These are phyloP conservation scores for Carettochelys insculpta DNA, from an alignment of 2,113 vertebrate species.

Conservation along the genomic window DNA sequence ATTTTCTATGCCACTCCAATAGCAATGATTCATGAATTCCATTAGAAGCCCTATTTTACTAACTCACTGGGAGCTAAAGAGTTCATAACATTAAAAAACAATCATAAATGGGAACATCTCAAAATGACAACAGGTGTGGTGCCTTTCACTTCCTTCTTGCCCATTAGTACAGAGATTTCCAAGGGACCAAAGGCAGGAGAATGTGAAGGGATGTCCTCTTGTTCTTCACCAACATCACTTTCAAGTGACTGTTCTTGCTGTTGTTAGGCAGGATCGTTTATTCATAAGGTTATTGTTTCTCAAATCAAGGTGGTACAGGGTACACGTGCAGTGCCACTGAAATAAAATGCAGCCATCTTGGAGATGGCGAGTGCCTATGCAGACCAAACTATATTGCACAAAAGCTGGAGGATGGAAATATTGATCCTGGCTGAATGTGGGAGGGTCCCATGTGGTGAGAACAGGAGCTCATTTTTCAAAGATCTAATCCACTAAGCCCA, in stretches of 20 bases:
- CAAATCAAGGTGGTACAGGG: neutral
- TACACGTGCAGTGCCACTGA: rapidly evolving
- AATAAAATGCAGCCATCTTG: neutral
- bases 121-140: too few relatives aligned
- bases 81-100: neutral
- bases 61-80: neutral
- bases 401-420: neutral
- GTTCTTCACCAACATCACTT: neutral
- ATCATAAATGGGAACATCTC: neutral
- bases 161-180: too few relatives aligned
- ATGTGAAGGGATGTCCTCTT: neutral
- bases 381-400: rapidly evolving
- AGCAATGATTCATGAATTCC: neutral
- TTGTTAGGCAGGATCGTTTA: neutral
- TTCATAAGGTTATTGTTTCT: neutral
- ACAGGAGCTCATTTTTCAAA: rapidly evolving
- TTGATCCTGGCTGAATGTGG: rapidly evolving
- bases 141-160: too few relatives aligned
- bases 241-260: neutral
- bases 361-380: neutral
- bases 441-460: rapidly evolving
- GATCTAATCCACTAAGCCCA: neutral
- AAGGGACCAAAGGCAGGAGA: neutral
- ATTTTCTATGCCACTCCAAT: neutral
- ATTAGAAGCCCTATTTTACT: neutral